Base-by-base conservation (phyloP, 2,888 invertebrate genomes). In the Buathra laborator region DNA sequence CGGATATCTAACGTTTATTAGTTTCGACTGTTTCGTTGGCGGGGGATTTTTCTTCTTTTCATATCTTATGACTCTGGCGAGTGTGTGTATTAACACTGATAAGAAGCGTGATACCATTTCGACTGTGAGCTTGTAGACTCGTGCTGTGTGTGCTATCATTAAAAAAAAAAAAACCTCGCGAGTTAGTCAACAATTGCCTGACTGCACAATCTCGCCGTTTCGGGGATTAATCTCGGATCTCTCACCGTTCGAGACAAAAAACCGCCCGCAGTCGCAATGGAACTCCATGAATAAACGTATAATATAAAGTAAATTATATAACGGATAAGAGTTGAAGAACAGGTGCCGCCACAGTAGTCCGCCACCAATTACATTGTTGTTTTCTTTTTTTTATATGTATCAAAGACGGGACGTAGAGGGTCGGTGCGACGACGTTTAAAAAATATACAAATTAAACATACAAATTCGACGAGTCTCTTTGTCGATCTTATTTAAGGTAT, bases 41-140 rank as follows among this genome's bases (percentile, higher is more conserved):
- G 37, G n/a, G 10, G 29, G 24, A 66, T 16, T 81, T 80, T 84
- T 87, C 88, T 53, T 53, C 53, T 53, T 53, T 53, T 53, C 53
- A n/a, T 59, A 85, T 89, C 85, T 88, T 77, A 86, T 88, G 88
- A 86, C 88, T 88, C 86, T 88, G 88, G 88, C 89, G 90, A 90
- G 83, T 88, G 88, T 83, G 90, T 91, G 89, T 92, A 92, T 91
- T 89, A 90, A 93, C 92, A 93, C 90, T 91, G 91, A 94, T 93
- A 93, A 93, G 88, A 94, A 93, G 93, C 93, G 91, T 91, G 90
- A 93, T 88, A 88, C 90, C 90, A 88, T 88, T 91, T 86, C 90
- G 87, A 91, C 89, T 88, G 91, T 90, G 90, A 88, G 89, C 89
- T 77, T 75, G 10, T 14, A 19, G 32, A 75, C 19, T 48, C 24